These are phyloP conservation scores for Toxostoma redivivum DNA, from an alignment of 2,113 vertebrate species.

Conservation along the genomic window DNA sequence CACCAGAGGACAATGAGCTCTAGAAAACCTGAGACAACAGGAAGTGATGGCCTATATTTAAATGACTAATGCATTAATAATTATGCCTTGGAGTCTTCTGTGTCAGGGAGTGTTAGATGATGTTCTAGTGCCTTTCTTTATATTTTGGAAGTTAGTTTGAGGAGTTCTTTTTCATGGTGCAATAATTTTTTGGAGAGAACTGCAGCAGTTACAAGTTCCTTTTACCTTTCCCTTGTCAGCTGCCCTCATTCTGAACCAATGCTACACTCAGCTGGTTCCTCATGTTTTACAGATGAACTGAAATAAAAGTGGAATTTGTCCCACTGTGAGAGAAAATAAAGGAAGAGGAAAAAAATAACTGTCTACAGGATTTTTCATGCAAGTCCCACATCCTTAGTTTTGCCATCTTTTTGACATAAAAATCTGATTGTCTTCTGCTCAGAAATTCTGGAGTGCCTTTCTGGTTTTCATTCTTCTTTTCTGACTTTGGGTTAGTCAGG, in stretches of 20 bases:
- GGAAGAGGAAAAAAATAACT: neutral
- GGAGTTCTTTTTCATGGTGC: neutral
- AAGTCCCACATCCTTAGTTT: constrained; percentile 20
- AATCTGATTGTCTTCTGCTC: constrained; percentile 10
- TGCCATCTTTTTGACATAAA: neutral
- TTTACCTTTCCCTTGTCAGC: constrained; percentile 31
- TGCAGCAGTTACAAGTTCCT: neutral
- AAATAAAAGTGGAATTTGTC: constrained; percentile 48
- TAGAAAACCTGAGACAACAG: neutral
- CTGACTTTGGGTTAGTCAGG: neutral
- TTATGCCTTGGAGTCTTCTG: neutral
- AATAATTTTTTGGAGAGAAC: neutral
- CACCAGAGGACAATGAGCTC: neutral
- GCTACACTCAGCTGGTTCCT: neutral
- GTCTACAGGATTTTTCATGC: constrained; percentile 17
- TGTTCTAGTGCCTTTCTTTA: neutral
- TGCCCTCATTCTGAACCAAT: constrained; percentile 16
- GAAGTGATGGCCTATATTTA: neutral
- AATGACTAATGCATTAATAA: neutral
- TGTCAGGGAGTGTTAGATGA: neutral
- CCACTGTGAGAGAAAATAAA: constrained; percentile 29
- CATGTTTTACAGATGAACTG: constrained; percentile 54
- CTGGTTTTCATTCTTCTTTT: neutral
- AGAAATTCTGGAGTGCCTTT: neutral
- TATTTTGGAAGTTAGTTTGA: neutral